Percentiles rank a stretch among this genome's conserved stretches.
Conservation (phyloP, 2,113 vertebrate species). For the Pelodiscus sinensis region DNA sequence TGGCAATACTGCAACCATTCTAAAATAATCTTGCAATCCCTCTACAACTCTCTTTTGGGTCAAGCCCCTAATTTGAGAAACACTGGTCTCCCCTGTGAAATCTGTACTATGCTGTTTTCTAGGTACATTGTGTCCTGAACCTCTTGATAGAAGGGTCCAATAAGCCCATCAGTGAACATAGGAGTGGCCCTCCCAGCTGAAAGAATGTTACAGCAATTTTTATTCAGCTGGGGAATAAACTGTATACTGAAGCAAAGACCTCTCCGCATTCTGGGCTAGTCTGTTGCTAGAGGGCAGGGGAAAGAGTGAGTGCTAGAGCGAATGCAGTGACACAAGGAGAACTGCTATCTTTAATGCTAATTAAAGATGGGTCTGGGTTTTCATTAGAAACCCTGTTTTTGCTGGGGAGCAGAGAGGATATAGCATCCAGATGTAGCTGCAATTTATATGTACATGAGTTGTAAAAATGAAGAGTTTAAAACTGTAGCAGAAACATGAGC, state of each 20-base stretch:
- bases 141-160: background rate
- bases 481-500: fast-evolving
- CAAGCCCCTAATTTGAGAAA: no score
- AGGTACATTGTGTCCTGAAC: no score
- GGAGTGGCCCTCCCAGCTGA: background rate
- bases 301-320: background rate
- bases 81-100: no score
- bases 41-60: no score
- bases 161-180: background rate
- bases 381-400: background rate
- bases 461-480: background rate
- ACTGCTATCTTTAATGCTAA: no score
- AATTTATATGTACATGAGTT: background rate
- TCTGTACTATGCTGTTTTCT: no score
- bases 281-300: background rate
- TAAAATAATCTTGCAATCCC: no score
- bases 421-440: background rate
- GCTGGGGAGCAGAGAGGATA: background rate
- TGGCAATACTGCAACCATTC: no score
- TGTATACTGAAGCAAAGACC: background rate
- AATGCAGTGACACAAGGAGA: background rate
- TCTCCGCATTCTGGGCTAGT: background rate
- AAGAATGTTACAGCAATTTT: background rate
- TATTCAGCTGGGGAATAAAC: background rate
- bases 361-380: background rate